Evolutionary conservation across 2,888 invertebrate species (phyloP), one percentile per base, ranked within the genome.

Genomic region (Tryphoninae sp.): DNA sequence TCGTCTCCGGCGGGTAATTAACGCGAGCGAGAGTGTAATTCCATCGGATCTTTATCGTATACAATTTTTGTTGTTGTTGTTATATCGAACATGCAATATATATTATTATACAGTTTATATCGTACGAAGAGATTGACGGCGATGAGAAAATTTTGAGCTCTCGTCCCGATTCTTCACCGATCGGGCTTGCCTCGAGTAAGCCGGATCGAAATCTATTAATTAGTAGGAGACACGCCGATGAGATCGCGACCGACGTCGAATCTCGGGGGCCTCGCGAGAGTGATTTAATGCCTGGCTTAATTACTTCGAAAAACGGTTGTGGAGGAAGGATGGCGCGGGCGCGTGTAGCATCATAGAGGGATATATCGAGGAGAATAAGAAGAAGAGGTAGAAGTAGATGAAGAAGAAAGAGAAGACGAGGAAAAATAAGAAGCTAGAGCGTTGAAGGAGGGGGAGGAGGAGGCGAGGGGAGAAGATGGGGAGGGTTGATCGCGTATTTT

Each of bases 281-380:
- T 89, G 88, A 89, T 88, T 89, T 89, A 89, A 88, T 89, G 87
- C 88, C 88, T 81, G 85, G 87, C 87, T 89, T 89, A 89, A 89
- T 89, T 89, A 89, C 87, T 87, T 89, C 86, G 87, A 87, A 88
- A 88, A 88, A 88, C 87, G 88, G 85, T 87, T 85, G 87, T 85
- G 64, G 79, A 64, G 73, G 42, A 53, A 78, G 62, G 61, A 61
- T 62, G 68, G 79, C 67, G 73, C 72, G 77, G 40, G 59, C 59
- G 58, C 69, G 61, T 40, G 19, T 61, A 16, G 58, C 55, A 75
- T 68, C 76, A 71, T 77, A 76, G 71, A 74, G 45, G 65, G 73
- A 80, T 61, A 59, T 9, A 16, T n/a, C 9, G 45, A 62, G 61
- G 45, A 59, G 33, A 62, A 23, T 11, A 40, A n/a, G 49, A 73